phyloP scores from a whole-genome alignment of 2,888 invertebrate genomes.

The Cosmia pyralina region DNA sequence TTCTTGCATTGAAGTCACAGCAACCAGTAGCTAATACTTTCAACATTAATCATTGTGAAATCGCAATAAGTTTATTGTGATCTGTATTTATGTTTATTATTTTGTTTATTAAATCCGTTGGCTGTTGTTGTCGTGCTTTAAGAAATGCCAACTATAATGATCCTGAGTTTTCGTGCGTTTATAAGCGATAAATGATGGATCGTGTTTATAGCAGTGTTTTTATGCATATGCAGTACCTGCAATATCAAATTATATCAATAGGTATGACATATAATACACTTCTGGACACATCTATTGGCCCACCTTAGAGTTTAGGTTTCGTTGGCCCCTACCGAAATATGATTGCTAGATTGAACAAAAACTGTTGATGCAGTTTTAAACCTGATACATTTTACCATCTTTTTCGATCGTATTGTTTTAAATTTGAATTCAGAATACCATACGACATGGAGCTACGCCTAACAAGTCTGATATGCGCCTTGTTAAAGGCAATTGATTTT shows the following conservation, averaged over 20 bases:
- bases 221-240: not conserved
- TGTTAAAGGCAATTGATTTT: too few relatives aligned
- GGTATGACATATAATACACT: not conserved
- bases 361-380: too few relatives aligned
- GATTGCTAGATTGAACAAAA: too few relatives aligned
- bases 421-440: too few relatives aligned
- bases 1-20: conserved; percentile 81
- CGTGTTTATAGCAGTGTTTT: not conserved
- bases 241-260: conserved; percentile 1
- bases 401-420: too few relatives aligned
- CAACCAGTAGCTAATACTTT: conserved; percentile 80
- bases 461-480: too few relatives aligned
- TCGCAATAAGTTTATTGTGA: conserved; percentile 63
- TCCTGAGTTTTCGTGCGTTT: not conserved
- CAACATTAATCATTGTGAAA: conserved; percentile 80
- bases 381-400: too few relatives aligned
- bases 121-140: conserved; percentile 5
- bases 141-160: conserved; percentile 7
- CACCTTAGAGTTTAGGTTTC: too few relatives aligned
- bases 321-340: too few relatives aligned
- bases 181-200: conserved; percentile 32
- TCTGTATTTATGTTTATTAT: conserved; percentile 32
- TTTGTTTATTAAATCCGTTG: conserved; percentile 22
- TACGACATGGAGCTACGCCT: too few relatives aligned
- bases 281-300: too few relatives aligned